phyloP scores from a whole-genome alignment of 2,113 vertebrate genomes.

The Triplophysa rosa region DNA sequence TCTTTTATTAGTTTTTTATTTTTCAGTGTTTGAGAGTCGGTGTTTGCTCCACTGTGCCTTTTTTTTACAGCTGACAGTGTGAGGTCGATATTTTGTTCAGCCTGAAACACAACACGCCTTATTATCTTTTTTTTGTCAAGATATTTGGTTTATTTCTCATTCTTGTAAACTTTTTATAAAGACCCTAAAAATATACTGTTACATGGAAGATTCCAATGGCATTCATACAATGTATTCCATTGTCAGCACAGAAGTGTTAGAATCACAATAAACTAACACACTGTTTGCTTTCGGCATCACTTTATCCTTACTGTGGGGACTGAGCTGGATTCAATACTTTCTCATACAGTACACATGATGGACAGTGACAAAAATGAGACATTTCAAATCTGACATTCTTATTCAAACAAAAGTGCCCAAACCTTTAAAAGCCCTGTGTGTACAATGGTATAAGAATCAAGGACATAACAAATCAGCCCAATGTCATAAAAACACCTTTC shows the following conservation, averaged over 20 bases:
- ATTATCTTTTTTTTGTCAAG: conserved; percentile 51
- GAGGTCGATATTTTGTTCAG: background rate
- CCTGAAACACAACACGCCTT: background rate
- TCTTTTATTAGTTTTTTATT: no score
- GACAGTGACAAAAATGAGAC: conserved; percentile 22
- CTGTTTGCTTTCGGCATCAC: conserved; percentile 23
- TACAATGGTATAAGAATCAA: background rate
- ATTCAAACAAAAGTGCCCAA: conserved; percentile 17
- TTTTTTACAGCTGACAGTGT: background rate
- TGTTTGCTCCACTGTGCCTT: background rate
- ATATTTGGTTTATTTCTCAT: conserved; percentile 72
- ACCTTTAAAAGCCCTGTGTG: background rate
- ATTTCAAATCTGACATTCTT: conserved; percentile 18
- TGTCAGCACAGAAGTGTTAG: background rate
- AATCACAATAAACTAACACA: conserved; percentile 31
- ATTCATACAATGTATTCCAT: conserved; percentile 4
- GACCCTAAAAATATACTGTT: conserved; percentile 65
- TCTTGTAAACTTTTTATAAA: conserved; percentile 60
- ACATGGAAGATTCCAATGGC: conserved; percentile 24
- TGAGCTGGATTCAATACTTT: conserved; percentile 37
- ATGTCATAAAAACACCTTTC: background rate
- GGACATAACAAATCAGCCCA: background rate
- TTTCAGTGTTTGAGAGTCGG: no score
- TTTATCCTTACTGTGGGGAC: background rate
- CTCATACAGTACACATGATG: background rate